Evolutionary conservation across 2,888 invertebrate species (phyloP).

Genomic region (Caenorhabditis sp.): DNA sequence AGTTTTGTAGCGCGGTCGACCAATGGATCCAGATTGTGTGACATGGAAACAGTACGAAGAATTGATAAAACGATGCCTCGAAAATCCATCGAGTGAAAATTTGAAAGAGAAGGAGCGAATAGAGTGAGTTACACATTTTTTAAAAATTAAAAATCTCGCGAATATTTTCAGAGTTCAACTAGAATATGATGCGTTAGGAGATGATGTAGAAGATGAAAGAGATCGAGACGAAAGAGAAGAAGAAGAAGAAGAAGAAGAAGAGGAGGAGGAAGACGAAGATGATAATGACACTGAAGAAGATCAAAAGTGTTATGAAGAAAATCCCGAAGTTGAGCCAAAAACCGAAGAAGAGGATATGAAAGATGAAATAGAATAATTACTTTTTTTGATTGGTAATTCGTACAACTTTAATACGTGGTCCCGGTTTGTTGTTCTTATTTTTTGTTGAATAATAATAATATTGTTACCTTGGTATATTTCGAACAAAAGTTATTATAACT

Average conservation of each 20-base stretch:
- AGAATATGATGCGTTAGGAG: neutral
- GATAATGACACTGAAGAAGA: no score
- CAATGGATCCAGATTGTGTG: conserved; percentile 13
- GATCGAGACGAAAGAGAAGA: conserved; percentile 6
- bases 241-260: neutral
- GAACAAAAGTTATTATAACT: no score
- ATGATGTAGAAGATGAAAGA: conserved; percentile 9
- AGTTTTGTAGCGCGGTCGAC: conserved; percentile 29
- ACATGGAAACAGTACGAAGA: conserved; percentile 34
- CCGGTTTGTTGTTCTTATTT: neutral
- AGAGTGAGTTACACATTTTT: conserved; percentile 8
- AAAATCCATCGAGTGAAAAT: conserved; percentile 29
- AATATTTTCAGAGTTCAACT: conserved; percentile 15
- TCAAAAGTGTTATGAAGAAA: no score
- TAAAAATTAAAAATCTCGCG: neutral
- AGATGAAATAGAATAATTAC: neutral
- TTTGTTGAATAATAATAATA: neutral
- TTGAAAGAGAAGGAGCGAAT: conserved; percentile 15
- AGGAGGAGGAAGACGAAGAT: neutral
- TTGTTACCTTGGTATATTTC: neutral
- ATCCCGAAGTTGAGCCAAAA: no score
- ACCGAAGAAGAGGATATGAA: no score
- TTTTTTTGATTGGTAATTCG: neutral
- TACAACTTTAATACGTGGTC: neutral
- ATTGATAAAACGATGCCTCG: conserved; percentile 10